Conservation (phyloP, 2,888 invertebrate genomes). For the Plebejus anna region DNA sequence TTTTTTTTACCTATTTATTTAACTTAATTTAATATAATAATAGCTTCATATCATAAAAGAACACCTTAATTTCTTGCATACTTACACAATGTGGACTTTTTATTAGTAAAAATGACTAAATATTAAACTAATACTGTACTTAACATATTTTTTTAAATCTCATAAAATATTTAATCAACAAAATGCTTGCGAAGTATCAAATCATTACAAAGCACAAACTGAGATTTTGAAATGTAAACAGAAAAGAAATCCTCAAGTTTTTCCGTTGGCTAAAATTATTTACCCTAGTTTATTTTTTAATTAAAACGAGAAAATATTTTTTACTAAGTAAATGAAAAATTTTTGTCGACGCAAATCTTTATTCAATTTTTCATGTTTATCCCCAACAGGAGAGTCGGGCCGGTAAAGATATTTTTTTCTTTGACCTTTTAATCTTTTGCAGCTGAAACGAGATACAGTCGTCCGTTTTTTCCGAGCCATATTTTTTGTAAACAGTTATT, state of each 20-base stretch:
- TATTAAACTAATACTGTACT: too few species aligned
- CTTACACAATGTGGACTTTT: too few species aligned
- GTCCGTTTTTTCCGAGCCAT: background rate
- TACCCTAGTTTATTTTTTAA: conserved; percentile 7
- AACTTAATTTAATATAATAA: too few species aligned
- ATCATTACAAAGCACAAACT: background rate
- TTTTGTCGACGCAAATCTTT: conserved; percentile 7
- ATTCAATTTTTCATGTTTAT: conserved; percentile 12
- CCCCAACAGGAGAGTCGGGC: background rate
- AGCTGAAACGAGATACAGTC: background rate
- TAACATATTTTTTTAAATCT: background rate
- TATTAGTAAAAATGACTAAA: too few species aligned
- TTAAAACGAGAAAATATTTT: background rate
- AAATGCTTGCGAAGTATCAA: background rate
- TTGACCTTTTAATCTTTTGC: conserved; percentile 26
- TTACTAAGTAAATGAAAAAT: background rate
- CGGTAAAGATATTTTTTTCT: conserved; percentile 24
- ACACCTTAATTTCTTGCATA: too few species aligned
- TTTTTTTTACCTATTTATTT: too few species aligned
- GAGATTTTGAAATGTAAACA: background rate
- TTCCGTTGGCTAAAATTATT: background rate
- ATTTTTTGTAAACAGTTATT: conserved; percentile 8
- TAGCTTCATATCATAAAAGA: too few species aligned
- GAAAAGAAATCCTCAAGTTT: background rate
- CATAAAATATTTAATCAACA: background rate